Evolutionary conservation across 2,888 invertebrate genomes (phyloP), one percentile per base, ranked within the genome.

Genomic region (Chloroclystis v-ata): DNA sequence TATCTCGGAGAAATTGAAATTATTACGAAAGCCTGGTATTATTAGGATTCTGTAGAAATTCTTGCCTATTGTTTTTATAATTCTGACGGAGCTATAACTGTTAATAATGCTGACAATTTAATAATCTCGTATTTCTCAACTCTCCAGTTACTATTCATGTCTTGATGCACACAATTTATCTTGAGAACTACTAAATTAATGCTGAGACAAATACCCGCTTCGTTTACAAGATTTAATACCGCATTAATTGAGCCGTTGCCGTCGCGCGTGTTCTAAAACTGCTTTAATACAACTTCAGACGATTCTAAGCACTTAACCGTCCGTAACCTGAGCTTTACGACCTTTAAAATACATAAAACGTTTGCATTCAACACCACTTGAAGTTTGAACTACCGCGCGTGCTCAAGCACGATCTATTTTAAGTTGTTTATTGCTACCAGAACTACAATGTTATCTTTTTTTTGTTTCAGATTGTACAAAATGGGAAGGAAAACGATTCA

Each of bases 391-490:
- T 55, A 46, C 67, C 61, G 69, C 65, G 68, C 68, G 67, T 70
- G 54, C 50, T 67, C 57, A 61, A 61, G 62, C 63, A 56, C 43
- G 59, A 63, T 74, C 75, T 79, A 78, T 59, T 56, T 55, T 47
- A 52, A 53, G 45, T 47, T 41, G 24, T 59, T 55, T 56, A 56
- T 48, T 47, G 47, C 51, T 49, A 43, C 30, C 37, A n/a, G 28
- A 20, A 33, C 32, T 33, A 33, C 32, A 33, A 16, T 33, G 16
- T 16, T 9, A 49, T 56, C 51, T 56, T 55, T 48, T 63, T 61
- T 57, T 83, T 82, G 82, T 85, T 86, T 42, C 84, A 86, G 85
- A 72, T 71, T 51, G 50, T 46, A 59, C 58, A 80, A 68, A 63
- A 86, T 86, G 86, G 78, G 68, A 59, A 61, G 63, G 45, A 59